Percentiles rank a stretch among this genome's conserved stretches.
Evolutionary conservation across 2,888 invertebrate genomes (phyloP).

Genomic region (Epirrita christyi): DNA sequence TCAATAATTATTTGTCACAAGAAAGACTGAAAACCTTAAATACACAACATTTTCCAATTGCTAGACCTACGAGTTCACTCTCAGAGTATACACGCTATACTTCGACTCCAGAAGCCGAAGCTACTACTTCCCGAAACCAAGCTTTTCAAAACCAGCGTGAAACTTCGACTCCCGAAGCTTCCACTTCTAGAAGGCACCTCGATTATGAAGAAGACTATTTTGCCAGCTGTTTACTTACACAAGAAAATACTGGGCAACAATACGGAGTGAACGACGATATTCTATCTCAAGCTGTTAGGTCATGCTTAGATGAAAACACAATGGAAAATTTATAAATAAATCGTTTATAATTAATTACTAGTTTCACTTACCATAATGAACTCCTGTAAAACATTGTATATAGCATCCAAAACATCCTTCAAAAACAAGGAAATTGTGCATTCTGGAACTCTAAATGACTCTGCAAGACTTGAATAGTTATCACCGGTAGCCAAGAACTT

Average conservation of each 20-base stretch:
- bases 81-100: slow-evolving; percentile 40
- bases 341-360: slow-evolving; percentile 45
- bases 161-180: slow-evolving; percentile 40
- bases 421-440: slow-evolving; percentile 51
- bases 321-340: slow-evolving; percentile 44
- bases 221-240: slow-evolving; percentile 51
- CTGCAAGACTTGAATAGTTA: slow-evolving; percentile 48
- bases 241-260: slow-evolving; percentile 53
- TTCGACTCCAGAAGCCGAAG: slow-evolving; percentile 43
- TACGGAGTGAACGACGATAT: slow-evolving; percentile 50
- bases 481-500: slow-evolving; percentile 43
- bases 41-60: slow-evolving; percentile 40
- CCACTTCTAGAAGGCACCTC: slow-evolving; percentile 47
- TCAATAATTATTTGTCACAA: slow-evolving; percentile 45
- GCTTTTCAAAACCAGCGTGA: slow-evolving; percentile 40
- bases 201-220: slow-evolving; percentile 52
- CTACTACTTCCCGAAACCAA: slow-evolving; percentile 44
- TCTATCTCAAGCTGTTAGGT: slow-evolving; percentile 48
- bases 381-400: slow-evolving; percentile 39
- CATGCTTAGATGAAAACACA: slow-evolving; percentile 40
- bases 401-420: slow-evolving; percentile 52
- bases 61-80: slow-evolving; percentile 43
- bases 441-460: slow-evolving; percentile 53
- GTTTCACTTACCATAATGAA: slow-evolving; percentile 44
- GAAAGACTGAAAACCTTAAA: slow-evolving; percentile 41